Percentiles rank a stretch among this genome's conserved stretches.
These are phyloP conservation scores for Troides aeacus DNA, from an alignment of 2,888 invertebrate genomes.

Conservation along the genomic window DNA sequence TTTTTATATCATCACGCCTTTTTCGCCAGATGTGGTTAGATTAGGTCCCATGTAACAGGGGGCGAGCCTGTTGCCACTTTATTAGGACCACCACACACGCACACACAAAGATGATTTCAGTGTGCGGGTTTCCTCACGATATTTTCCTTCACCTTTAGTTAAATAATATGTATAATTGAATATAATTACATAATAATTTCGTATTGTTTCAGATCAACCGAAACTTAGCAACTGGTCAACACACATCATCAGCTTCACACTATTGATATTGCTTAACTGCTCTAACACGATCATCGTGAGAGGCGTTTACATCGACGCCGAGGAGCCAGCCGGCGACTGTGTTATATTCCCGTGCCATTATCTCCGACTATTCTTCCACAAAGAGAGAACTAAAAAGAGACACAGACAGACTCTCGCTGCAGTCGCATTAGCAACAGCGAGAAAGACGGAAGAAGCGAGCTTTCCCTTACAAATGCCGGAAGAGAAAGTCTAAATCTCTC, in stretches of 20 bases:
- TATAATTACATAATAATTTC: too few relatives aligned
- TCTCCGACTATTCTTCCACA: conserved; percentile 87
- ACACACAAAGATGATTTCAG: too few relatives aligned
- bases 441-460: conserved; percentile 61
- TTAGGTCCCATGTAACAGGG: too few relatives aligned
- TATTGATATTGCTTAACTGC: conserved; percentile 89
- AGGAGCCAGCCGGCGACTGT: conserved; percentile 89
- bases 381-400: conserved; percentile 82
- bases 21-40: too few relatives aligned
- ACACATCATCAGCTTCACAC: conserved; percentile 85
- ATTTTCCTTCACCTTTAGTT: too few relatives aligned
- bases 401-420: conserved; percentile 61
- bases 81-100: too few relatives aligned
- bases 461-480: conserved; percentile 65
- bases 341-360: conserved; percentile 92
- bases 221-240: conserved; percentile 90
- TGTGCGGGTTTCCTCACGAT: too few relatives aligned
- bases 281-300: conserved; percentile 92
- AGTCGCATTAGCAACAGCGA: conserved; percentile 52
- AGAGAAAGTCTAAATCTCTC: conserved; percentile 59
- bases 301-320: conserved; percentile 93
- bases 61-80: too few relatives aligned
- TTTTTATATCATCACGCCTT: too few relatives aligned
- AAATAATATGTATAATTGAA: too few relatives aligned
- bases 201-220: conserved; percentile 79